Base-by-base conservation (phyloP, 2,888 invertebrate genomes). In the Watsonalla binaria region DNA sequence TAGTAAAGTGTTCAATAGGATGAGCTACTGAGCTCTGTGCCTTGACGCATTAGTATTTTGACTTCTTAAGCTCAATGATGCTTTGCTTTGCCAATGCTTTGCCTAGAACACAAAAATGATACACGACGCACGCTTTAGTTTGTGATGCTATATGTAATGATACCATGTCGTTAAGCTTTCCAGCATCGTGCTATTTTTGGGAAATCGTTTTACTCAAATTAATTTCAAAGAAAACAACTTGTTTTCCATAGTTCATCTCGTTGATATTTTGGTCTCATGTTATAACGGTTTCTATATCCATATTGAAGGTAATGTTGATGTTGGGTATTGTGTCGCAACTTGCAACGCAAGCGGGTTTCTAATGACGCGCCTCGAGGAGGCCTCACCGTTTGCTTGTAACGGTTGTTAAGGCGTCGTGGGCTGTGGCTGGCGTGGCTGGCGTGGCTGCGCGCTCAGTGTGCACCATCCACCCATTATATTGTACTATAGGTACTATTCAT, bases 291-390 rank as follows among this genome's bases (percentile, higher is more conserved):
- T 48, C 13, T 35, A 35, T 48, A 48, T 48, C 48, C 35, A 48
- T 35, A 13, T 48, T 48, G 13, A 13, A 48, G 14, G 48, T 42
- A 58, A 58, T 60, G 55, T 60, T 57, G 54, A 56, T 56, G 58
- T 57, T 61, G 54, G 54, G 61, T 59, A 74, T 78, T 75, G 77
- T 81, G 82, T 76, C 71, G 78, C 72, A 78, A 76, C 57, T 52
- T 57, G 61, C 71, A 66, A 66, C 58, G 61, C 71, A 66, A 66
- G 66, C 68, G 62, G 68, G 68, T 76, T 76, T 75, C 73, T 78
- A 78, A 75, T 74, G 70, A 70, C 70, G 66, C 64, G 69, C 64
- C 58, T 53, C 56, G 58, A 57, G 57, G 47, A 48, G 54, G 55
- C 58, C 62, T 63, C 63, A 57, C 59, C 59, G 61, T 42, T 42